Percentiles rank a stretch among this genome's conserved stretches.
Evolutionary conservation across 2,888 invertebrate genomes (phyloP).

Genomic region (Dolichopus griseipennis): DNA sequence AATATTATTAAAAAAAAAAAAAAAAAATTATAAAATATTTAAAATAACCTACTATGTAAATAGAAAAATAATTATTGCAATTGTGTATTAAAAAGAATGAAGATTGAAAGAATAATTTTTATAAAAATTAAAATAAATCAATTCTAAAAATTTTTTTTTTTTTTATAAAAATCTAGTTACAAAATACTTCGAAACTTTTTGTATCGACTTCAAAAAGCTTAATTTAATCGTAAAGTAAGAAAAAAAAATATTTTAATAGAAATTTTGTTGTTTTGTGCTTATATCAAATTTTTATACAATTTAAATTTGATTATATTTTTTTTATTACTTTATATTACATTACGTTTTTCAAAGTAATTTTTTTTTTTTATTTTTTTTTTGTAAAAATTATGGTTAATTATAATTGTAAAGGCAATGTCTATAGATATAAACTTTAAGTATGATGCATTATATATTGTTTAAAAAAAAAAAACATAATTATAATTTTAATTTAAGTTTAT

Average conservation of each 20-base stretch:
- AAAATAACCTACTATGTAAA: not conserved
- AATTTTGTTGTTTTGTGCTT: not conserved
- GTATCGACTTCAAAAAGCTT: not conserved
- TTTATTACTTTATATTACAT: not conserved
- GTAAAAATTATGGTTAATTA: not conserved
- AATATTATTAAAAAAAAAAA: not conserved
- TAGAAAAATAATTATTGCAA: conserved; percentile 1
- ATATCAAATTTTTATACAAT: too few relatives aligned
- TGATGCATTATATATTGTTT: not conserved
- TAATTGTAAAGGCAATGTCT: not conserved
- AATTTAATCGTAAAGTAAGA: not conserved
- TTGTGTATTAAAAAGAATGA: not conserved
- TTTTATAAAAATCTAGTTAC: not conserved
- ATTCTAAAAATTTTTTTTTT: not conserved
- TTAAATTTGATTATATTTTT: not conserved
- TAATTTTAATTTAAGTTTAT: not conserved
- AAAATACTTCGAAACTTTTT: not conserved
- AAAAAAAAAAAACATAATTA: not conserved
- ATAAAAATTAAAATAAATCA: not conserved
- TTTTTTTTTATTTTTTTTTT: not conserved
- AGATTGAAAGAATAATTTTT: not conserved
- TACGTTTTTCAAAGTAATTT: too few relatives aligned
- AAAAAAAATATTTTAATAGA: too few relatives aligned
- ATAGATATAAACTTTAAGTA: conserved; percentile 1
- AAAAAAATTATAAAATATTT: not conserved